These are phyloP conservation scores for Nilaparvata lugens DNA, from an alignment of 1,140 invertebrate genomes.

Conservation along the genomic window DNA sequence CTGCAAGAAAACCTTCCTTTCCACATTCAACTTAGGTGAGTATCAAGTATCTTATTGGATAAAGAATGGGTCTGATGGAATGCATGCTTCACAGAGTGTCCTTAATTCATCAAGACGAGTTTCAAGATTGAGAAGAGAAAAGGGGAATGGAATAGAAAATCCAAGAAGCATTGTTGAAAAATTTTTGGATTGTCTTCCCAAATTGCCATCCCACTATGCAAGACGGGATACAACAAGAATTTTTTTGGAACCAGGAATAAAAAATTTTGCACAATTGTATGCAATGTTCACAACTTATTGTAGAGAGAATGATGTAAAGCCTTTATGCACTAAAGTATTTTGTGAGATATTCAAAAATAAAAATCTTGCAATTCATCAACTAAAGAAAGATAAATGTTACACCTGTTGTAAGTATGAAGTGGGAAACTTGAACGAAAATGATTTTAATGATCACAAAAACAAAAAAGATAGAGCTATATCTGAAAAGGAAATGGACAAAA, in stretches of 20 bases:
- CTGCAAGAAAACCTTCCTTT: conserved; percentile 7
- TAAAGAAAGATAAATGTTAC: conserved; percentile 28
- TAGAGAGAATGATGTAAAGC: background rate
- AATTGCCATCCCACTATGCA: conserved; percentile 14
- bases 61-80: background rate
- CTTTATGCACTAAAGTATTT: background rate
- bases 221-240: conserved; percentile 7
- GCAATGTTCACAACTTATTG: background rate
- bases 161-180: background rate
- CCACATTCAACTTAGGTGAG: conserved; percentile 1
- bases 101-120: background rate
- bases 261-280: conserved; percentile 1
- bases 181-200: conserved; percentile 11
- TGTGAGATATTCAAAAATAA: conserved; percentile 14
- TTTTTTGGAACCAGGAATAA: conserved; percentile 10
- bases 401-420: conserved; percentile 22
- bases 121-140: too few relatives aligned
- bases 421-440: conserved; percentile 21
- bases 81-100: background rate
- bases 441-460: conserved; percentile 21
- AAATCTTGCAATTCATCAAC: conserved; percentile 22
- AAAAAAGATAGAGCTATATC: conserved; percentile 23
- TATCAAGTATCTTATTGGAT: background rate
- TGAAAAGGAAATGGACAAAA: conserved; percentile 27
- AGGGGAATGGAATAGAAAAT: background rate